A percentile compares a stretch with the other conserved stretches of the same genome.
These are phyloP conservation scores for Eupristina koningsbergeri DNA, from an alignment of 1,140 invertebrate species.

Conservation along the genomic window DNA sequence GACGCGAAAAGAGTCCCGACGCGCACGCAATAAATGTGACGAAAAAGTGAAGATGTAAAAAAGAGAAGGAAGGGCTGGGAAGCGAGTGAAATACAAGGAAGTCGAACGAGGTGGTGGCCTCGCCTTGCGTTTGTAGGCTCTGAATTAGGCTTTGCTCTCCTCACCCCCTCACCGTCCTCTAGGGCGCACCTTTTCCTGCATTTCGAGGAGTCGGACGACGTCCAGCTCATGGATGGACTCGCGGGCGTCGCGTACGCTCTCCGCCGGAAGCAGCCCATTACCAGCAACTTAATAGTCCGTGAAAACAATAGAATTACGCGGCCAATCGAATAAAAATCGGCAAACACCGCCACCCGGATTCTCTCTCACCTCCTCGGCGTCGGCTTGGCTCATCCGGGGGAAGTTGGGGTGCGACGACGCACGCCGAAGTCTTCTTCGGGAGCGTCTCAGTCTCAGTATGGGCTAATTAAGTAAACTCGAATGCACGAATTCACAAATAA, in stretches of 20 bases:
- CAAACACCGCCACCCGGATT: conserved; percentile 37
- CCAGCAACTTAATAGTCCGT: conserved; percentile 73
- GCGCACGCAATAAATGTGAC: not conserved
- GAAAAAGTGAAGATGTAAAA: not conserved
- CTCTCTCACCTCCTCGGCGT: not conserved
- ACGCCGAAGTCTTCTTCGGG: too few relatives aligned
- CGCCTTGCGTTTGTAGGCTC: conserved; percentile 70
- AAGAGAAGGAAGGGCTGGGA: not conserved
- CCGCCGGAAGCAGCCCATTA: conserved; percentile 70
- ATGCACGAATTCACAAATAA: not conserved
- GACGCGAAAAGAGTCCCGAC: not conserved
- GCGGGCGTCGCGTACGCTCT: conserved; percentile 51
- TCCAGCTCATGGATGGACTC: conserved; percentile 38
- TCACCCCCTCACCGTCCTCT: conserved; percentile 4
- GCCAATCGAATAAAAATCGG: conserved; percentile 70
- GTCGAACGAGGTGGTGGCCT: conserved; percentile 59
- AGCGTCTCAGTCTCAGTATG: too few relatives aligned
- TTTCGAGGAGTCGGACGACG: conserved; percentile 64
- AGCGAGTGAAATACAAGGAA: not conserved
- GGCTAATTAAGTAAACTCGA: too few relatives aligned
- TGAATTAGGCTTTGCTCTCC: conserved; percentile 63
- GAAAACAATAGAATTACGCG: conserved; percentile 74
- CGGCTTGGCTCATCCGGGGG: not conserved
- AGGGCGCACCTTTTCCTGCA: conserved; percentile 73
- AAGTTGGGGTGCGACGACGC: not conserved